These are phyloP conservation scores for Menura novaehollandiae DNA, from an alignment of 2,113 vertebrate genomes.

Conservation along the genomic window DNA sequence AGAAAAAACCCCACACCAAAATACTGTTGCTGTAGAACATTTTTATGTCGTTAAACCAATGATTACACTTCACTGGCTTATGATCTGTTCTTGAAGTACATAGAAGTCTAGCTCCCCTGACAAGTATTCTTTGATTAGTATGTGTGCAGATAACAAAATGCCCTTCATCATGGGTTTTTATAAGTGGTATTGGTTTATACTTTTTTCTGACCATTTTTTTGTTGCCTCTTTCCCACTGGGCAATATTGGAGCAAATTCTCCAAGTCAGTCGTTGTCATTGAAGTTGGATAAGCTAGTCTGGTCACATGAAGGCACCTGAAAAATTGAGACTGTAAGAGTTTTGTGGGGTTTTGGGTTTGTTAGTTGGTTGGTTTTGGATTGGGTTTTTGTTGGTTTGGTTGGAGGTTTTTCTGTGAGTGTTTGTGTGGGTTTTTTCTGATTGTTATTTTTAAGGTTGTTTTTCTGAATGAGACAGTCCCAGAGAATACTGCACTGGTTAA, in stretches of 20 bases:
- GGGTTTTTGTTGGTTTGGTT: not conserved
- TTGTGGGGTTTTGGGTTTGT: not conserved
- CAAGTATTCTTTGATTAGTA: not conserved
- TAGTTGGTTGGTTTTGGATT: not conserved
- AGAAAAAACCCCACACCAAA: rapidly evolving
- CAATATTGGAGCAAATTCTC: not conserved
- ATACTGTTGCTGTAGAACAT: not conserved
- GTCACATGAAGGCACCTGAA: not conserved
- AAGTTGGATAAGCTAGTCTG: not conserved
- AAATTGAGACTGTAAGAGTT: not conserved
- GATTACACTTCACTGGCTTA: not conserved
- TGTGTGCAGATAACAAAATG: not conserved
- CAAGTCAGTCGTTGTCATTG: not conserved
- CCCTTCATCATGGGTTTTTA: not conserved
- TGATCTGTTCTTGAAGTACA: not conserved
- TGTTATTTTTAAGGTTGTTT: not conserved
- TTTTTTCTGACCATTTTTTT: not conserved
- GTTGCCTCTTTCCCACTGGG: not conserved
- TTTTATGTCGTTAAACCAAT: not conserved
- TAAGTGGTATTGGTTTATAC: not conserved
- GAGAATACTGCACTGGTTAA: not conserved
- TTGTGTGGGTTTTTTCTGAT: not conserved
- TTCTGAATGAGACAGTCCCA: not conserved
- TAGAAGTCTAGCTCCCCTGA: not conserved
- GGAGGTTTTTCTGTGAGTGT: rapidly evolving